phyloP scores from a whole-genome alignment of 2,797 vertebrate species.

The Lacerta viridis region DNA sequence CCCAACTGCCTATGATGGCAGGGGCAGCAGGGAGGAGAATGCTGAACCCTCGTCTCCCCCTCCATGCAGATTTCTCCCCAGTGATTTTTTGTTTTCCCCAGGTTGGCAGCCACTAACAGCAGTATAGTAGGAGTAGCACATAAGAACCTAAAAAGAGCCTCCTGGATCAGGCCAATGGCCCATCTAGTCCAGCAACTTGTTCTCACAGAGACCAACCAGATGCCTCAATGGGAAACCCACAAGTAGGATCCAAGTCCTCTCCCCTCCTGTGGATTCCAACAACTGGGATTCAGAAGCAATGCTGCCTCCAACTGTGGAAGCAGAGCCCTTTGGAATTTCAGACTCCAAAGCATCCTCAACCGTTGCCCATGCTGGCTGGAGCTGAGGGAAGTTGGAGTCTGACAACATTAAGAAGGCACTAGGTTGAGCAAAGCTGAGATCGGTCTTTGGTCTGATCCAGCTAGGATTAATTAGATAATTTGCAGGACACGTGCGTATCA shows the following conservation, averaged over 20 bases:
- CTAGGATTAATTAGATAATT: neutral
- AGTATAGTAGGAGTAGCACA: neutral
- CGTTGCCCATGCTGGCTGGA: too few species aligned
- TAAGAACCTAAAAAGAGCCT: too few species aligned
- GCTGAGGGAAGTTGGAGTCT: too few species aligned
- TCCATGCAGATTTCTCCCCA: neutral
- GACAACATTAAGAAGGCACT: neutral
- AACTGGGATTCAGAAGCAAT: too few species aligned
- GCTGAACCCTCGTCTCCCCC: neutral
- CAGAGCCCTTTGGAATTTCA: too few species aligned
- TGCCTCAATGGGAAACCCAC: too few species aligned
- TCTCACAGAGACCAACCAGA: too few species aligned
- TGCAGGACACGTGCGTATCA: neutral
- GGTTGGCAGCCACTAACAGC: neutral
- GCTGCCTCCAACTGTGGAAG: neutral
- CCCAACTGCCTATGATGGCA: neutral
- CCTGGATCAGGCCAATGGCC: too few species aligned
- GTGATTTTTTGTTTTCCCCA: neutral
- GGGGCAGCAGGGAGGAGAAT: neutral
- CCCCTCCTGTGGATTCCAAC: too few species aligned
- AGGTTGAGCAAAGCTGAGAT: neutral
- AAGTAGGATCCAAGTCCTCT: too few species aligned
- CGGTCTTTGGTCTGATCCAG: neutral
- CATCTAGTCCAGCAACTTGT: too few species aligned
- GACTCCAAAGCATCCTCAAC: too few species aligned